phyloP scores from a whole-genome alignment of 2,888 invertebrate genomes.

The Calephelis perditalis region DNA sequence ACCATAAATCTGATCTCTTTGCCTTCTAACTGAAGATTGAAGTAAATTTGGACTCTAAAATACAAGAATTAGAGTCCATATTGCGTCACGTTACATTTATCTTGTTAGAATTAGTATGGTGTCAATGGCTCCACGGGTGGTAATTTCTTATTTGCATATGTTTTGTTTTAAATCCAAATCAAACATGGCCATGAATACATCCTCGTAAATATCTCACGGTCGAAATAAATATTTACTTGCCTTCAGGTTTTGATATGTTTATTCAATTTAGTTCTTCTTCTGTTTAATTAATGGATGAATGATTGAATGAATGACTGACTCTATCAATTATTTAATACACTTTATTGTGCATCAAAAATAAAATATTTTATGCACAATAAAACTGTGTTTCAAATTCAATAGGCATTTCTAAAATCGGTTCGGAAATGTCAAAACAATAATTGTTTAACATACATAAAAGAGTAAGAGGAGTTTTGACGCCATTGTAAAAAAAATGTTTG shows the following conservation, averaged over 20 bases:
- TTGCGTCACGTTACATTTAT: neutral
- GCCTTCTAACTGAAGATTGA: neutral
- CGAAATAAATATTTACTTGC: neutral
- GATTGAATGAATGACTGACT: neutral
- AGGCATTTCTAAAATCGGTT: no score
- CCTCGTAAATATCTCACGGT: conserved; percentile 1
- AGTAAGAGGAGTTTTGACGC: no score
- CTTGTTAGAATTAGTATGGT: conserved; percentile 1
- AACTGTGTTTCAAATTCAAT: no score
- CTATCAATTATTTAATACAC: no score
- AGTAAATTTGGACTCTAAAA: neutral
- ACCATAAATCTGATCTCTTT: conserved; percentile 8
- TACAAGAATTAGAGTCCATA: neutral
- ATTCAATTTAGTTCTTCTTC: no score
- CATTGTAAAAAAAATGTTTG: no score
- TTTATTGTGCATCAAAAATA: no score
- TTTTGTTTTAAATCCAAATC: conserved; percentile 10
- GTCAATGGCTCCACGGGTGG: conserved; percentile 8
- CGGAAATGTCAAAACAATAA: no score
- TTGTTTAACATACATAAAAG: no score
- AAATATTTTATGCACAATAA: no score
- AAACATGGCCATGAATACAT: neutral
- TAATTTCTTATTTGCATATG: conserved; percentile 9
- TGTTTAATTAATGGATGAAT: no score
- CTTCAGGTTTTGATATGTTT: no score